A percentile compares a stretch with the other conserved stretches of the same genome.
Conservation (phyloP, 2,888 invertebrate genomes). For the Lutraria lutraria region DNA sequence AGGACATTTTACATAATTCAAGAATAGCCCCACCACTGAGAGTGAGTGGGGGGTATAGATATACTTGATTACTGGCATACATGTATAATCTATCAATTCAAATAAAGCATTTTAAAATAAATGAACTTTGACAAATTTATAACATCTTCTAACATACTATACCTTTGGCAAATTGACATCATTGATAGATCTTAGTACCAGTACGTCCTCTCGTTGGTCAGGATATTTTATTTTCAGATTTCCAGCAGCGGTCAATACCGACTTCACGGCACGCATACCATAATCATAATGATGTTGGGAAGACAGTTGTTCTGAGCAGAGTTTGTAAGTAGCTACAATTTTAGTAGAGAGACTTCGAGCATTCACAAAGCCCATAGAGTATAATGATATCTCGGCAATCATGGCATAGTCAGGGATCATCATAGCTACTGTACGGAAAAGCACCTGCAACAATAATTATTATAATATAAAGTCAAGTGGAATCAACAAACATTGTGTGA, state of each 20-base stretch:
- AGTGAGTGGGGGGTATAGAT: too few relatives aligned
- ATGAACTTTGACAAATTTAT: background rate
- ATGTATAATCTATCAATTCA: too few relatives aligned
- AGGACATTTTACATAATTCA: too few relatives aligned
- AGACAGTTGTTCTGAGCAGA: constrained; percentile 87
- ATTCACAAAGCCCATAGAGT: constrained; percentile 87
- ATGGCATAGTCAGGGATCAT: constrained; percentile 87
- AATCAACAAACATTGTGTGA: too few relatives aligned
- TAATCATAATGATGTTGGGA: constrained; percentile 87
- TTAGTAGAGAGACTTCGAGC: constrained; percentile 85
- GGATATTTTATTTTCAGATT: constrained; percentile 86
- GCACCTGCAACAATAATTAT: constrained; percentile 77
- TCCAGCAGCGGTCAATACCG: constrained; percentile 86
- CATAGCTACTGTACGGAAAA: constrained; percentile 87
- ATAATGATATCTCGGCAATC: constrained; percentile 86
- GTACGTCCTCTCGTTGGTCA: constrained; percentile 84
- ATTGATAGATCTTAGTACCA: constrained; percentile 86
- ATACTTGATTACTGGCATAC: too few relatives aligned
- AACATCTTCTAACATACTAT: background rate
- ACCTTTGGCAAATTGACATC: constrained; percentile 87
- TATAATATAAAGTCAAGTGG: background rate
- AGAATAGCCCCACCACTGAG: too few relatives aligned
- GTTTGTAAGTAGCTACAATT: constrained; percentile 86
- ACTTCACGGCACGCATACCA: constrained; percentile 87
- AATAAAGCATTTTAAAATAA: too few relatives aligned